Evolutionary conservation across 2,113 vertebrate genomes (phyloP).

Genomic region (Oncorhynchus masou): DNA sequence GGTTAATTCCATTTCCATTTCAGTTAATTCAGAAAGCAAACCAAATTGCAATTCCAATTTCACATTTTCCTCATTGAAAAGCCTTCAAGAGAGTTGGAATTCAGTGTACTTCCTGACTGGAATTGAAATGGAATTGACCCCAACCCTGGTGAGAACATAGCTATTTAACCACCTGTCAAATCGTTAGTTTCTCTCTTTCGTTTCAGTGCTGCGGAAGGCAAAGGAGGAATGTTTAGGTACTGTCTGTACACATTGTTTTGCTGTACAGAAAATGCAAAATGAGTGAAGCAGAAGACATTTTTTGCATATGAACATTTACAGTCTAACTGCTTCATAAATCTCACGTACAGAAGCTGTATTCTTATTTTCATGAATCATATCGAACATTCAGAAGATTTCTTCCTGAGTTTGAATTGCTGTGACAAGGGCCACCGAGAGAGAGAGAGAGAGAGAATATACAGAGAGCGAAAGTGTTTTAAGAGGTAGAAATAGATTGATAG

Average conservation of each 20-base stretch:
- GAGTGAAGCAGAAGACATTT: slow-evolving; percentile 85
- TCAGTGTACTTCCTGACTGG: too few species aligned
- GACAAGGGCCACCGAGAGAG: slow-evolving; percentile 83
- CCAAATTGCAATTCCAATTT: too few species aligned
- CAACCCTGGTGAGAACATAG: slow-evolving; percentile 48
- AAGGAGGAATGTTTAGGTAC: slow-evolving; percentile 93
- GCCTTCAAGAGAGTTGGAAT: too few species aligned
- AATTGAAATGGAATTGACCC: too few species aligned
- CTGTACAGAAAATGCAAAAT: slow-evolving; percentile 80
- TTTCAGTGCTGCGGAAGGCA: slow-evolving; percentile 84
- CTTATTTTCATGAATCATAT: slow-evolving; percentile 90
- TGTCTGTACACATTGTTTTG: slow-evolving; percentile 84
- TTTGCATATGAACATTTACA: slow-evolving; percentile 97
- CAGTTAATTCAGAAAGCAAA: too few species aligned
- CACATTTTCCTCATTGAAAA: too few species aligned
- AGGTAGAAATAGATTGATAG: slow-evolving; percentile 44
- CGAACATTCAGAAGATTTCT: slow-evolving; percentile 96
- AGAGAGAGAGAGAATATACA: background rate
- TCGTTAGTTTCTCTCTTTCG: slow-evolving; percentile 68
- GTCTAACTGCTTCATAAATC: slow-evolving; percentile 86
- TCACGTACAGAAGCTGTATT: slow-evolving; percentile 86
- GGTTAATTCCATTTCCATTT: too few species aligned
- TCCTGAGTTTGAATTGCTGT: slow-evolving; percentile 98
- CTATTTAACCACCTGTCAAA: slow-evolving; percentile 74
- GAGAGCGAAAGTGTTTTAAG: background rate